phyloP scores from a whole-genome alignment of 1,140 invertebrate species.

The Callitettix versicolor region DNA sequence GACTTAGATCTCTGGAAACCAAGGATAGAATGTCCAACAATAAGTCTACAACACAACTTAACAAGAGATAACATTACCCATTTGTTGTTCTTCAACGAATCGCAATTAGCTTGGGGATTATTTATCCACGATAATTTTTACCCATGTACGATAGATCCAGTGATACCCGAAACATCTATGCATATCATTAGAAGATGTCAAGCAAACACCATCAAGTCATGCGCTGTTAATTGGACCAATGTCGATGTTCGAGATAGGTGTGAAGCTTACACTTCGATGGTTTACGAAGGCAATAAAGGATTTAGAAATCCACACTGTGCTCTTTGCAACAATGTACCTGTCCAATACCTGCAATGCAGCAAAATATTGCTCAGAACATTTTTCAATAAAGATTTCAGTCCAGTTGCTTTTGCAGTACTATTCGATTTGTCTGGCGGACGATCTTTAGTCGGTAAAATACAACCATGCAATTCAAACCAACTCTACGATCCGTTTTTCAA shows the following conservation, averaged over 20 bases:
- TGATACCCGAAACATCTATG: conserved; percentile 22
- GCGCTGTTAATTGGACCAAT: conserved; percentile 31
- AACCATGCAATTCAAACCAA: conserved; percentile 29
- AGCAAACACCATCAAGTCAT: conserved; percentile 26
- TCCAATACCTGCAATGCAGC: conserved; percentile 33
- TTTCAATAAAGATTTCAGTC: conserved; percentile 33
- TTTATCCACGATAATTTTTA: conserved; percentile 14
- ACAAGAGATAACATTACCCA: conserved; percentile 16
- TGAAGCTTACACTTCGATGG: conserved; percentile 35
- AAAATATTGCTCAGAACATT: conserved; percentile 16
- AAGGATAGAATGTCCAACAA: conserved; percentile 33
- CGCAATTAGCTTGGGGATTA: conserved; percentile 19
- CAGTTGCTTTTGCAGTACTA: conserved; percentile 38
- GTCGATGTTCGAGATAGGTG: conserved; percentile 29
- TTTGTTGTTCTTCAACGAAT: conserved; percentile 7
- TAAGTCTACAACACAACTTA: conserved; percentile 19
- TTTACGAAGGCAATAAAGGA: conserved; percentile 30
- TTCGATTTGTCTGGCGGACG: conserved; percentile 35
- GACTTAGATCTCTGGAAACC: conserved; percentile 34
- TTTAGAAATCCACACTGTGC: conserved; percentile 48
- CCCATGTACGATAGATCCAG: conserved; percentile 24
- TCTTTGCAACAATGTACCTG: conserved; percentile 38
- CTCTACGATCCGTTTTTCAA: conserved; percentile 43
- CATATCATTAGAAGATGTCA: conserved; percentile 24
- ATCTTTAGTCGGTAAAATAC: conserved; percentile 32